A percentile compares a stretch with the other conserved stretches of the same genome.
Evolutionary conservation across 2,888 invertebrate species (phyloP).

Genomic region (Axea sp.): DNA sequence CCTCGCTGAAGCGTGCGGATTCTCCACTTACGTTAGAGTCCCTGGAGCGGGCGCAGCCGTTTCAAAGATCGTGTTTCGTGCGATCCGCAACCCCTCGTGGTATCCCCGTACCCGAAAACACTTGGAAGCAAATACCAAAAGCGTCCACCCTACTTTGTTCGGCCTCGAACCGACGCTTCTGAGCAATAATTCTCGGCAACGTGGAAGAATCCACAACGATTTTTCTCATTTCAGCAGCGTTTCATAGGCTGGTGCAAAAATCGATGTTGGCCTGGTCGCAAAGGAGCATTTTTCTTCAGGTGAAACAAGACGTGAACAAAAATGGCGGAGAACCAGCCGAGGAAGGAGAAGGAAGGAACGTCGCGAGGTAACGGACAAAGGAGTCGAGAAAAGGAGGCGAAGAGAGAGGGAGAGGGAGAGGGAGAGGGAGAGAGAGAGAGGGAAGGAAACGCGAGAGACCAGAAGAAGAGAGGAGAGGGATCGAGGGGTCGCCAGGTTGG

Average conservation of each 20-base stretch:
- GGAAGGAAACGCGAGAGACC: slow-evolving; percentile 26
- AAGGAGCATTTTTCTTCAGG: slow-evolving; percentile 52
- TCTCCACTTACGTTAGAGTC: no score
- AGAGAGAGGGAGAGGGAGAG: slow-evolving; percentile 22
- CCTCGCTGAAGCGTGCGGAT: no score
- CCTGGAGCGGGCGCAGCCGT: no score
- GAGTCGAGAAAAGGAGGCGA: slow-evolving; percentile 58
- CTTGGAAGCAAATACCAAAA: no score
- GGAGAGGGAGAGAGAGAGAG: no score
- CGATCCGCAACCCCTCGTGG: slow-evolving; percentile 5
- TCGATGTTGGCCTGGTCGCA: slow-evolving; percentile 63
- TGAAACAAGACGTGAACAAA: slow-evolving; percentile 68
- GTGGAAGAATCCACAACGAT: slow-evolving; percentile 24
- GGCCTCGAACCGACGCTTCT: not conserved
- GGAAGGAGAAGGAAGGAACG: slow-evolving; percentile 62
- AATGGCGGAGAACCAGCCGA: slow-evolving; percentile 63
- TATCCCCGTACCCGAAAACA: slow-evolving; percentile 3
- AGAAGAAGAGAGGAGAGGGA: slow-evolving; percentile 37
- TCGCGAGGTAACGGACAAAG: slow-evolving; percentile 59
- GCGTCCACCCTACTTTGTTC: no score
- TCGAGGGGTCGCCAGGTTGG: slow-evolving; percentile 28
- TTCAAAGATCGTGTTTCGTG: no score
- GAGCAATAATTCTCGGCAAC: slow-evolving; percentile 8
- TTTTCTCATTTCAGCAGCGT: slow-evolving; percentile 21
- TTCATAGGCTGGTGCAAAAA: slow-evolving; percentile 56